Evolutionary conservation across 2,797 vertebrate genomes (phyloP).

Genomic region (Varecia variegata): DNA sequence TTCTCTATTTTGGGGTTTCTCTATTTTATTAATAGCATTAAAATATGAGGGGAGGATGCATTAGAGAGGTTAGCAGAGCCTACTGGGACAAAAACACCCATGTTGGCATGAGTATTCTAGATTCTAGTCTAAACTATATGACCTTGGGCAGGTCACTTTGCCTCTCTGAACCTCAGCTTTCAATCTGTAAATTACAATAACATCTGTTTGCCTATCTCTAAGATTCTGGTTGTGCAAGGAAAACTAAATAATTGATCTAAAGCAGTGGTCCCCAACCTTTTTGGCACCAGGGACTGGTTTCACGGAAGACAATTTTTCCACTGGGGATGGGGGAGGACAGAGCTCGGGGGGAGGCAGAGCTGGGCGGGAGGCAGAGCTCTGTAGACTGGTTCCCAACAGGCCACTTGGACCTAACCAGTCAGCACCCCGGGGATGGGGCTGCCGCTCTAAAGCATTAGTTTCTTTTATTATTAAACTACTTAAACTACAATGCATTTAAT

Average conservation of each 20-base stretch:
- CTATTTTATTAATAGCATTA: not conserved
- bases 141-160: not conserved
- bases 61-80: not conserved
- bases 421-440: too few relatives aligned
- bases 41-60: not conserved
- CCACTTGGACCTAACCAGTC: too few relatives aligned
- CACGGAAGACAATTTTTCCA: too few relatives aligned
- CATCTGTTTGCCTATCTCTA: not conserved
- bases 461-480: not conserved
- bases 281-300: too few relatives aligned
- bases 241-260: not conserved
- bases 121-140: not conserved
- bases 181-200: not conserved
- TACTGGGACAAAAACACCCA: not conserved
- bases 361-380: too few relatives aligned
- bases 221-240: not conserved
- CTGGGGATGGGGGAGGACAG: too few relatives aligned
- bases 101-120: not conserved
- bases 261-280: not conserved
- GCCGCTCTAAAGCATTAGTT: not conserved
- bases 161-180: not conserved
- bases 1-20: not conserved
- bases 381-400: too few relatives aligned
- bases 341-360: too few relatives aligned
- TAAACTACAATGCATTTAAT: not conserved